phyloP scores from a whole-genome alignment of 1,140 invertebrate genomes.

The Brachionus rubens region DNA sequence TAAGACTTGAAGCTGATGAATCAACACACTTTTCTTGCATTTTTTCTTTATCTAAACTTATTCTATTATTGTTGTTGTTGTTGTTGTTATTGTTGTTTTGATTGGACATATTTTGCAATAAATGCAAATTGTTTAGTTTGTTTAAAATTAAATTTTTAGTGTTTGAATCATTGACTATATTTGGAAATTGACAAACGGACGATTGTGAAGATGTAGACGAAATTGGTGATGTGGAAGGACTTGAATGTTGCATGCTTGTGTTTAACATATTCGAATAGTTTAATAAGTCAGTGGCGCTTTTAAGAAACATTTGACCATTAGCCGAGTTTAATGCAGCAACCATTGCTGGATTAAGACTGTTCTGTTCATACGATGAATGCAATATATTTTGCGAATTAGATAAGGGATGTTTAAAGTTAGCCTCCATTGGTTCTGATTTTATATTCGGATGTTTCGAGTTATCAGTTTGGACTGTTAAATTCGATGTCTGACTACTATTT shows the following conservation, averaged over 20 bases:
- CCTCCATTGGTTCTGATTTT: conserved; percentile 21
- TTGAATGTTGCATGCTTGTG: not conserved
- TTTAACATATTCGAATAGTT: conserved; percentile 43
- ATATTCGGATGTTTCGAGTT: not conserved
- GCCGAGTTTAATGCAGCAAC: conserved; percentile 15
- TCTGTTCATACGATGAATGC: not conserved
- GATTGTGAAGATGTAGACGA: conserved; percentile 10
- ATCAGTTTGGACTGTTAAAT: not conserved
- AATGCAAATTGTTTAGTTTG: conserved; percentile 46
- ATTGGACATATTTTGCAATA: conserved; percentile 18
- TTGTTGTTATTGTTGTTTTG: conserved; percentile 16
- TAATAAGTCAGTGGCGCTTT: conserved; percentile 10
- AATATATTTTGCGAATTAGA: not conserved
- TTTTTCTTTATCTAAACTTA: not conserved
- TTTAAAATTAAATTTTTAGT: conserved; percentile 6
- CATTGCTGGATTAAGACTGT: conserved; percentile 9
- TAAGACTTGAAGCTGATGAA: not conserved
- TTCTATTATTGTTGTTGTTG: not conserved
- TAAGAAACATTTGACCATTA: conserved; percentile 36
- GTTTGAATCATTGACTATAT: conserved; percentile 19
- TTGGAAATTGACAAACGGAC: conserved; percentile 1
- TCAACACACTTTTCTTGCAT: not conserved
- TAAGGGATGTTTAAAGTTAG: not conserved
- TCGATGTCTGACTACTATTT: conserved; percentile 10
- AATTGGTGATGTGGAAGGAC: not conserved